These are phyloP conservation scores for Muscina levida DNA, from an alignment of 2,888 invertebrate species.

Conservation along the genomic window DNA sequence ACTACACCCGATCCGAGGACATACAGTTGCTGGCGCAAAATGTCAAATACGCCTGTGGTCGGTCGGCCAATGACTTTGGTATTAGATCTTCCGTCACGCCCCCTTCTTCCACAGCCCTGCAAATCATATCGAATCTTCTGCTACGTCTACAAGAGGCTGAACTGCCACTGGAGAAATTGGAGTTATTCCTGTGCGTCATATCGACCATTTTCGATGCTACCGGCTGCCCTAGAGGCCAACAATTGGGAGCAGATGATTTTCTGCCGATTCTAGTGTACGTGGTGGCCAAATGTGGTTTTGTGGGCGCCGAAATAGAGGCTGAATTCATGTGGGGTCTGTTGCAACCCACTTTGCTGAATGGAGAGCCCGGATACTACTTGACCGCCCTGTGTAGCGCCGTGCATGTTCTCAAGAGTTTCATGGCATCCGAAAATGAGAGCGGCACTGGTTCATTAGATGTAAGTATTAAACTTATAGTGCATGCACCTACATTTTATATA, in stretches of 20 bases:
- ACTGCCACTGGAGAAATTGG: slow-evolving; percentile 95
- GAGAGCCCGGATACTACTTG: slow-evolving; percentile 96
- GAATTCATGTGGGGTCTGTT: slow-evolving; percentile 97
- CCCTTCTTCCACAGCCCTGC: slow-evolving; percentile 87
- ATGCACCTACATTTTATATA: too few species aligned
- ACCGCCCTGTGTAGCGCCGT: slow-evolving; percentile 96
- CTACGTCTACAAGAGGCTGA: slow-evolving; percentile 93
- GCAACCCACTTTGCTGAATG: slow-evolving; percentile 93
- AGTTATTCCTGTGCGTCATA: slow-evolving; percentile 93
- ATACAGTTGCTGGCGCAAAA: slow-evolving; percentile 84
- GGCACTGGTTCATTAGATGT: slow-evolving; percentile 79
- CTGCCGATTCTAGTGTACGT: slow-evolving; percentile 95
- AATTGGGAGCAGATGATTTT: slow-evolving; percentile 91
- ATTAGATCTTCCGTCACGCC: slow-evolving; percentile 85
- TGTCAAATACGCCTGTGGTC: slow-evolving; percentile 78
- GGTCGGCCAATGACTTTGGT: slow-evolving; percentile 78
- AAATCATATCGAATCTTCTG: slow-evolving; percentile 89
- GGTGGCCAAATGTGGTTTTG: slow-evolving; percentile 92
- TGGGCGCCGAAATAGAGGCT: slow-evolving; percentile 96
- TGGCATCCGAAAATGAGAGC: slow-evolving; percentile 78
- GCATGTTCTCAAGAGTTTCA: slow-evolving; percentile 80
- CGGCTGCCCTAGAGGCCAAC: slow-evolving; percentile 78
- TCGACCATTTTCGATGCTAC: slow-evolving; percentile 91
- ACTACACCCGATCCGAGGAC: slow-evolving; percentile 89
- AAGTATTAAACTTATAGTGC: slow-evolving; percentile 68